Evolutionary conservation across 2,797 vertebrate genomes (phyloP), one percentile per base, ranked within the genome.

Genomic region (Macrochelys suwanniensis): DNA sequence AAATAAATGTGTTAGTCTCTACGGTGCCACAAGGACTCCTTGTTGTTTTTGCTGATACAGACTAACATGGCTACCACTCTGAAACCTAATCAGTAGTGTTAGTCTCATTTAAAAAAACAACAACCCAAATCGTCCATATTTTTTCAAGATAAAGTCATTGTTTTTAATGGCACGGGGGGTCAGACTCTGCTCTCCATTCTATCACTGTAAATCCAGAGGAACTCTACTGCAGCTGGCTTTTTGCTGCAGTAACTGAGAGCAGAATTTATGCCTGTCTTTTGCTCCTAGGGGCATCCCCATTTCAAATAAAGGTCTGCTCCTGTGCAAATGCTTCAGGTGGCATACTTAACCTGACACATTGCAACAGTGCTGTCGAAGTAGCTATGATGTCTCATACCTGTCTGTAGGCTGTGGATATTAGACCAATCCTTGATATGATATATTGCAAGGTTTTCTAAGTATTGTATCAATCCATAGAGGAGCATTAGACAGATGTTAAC

Each of bases 241-340:
- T 11, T 54, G n/a, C n/a, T 8, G 5, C 1, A 4, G 19, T 45
- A 88, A 11, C 33, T 23, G 33, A 81, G n/a, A 53, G 45, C 57
- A 89, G 83, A 91, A 11, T 25, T 89, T 88, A 54, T 21, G 42
- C 90, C 51, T 94, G 28, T 53, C 85, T 88, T 51, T 80, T 80
- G 68, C 15, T 56, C 26, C 26, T 11, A n/a, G 33, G 16, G 10
- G 83, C 54, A 23, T 50, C 53, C 80, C 53, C 0, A 2, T 37
- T 85, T 37, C 78, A 80, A 19, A 19, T 45, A 56, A 49, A 89
- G 68, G 7, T 7, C 12, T 2, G 83, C 82, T 80, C 53, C 78
- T 81, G 5, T 47, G 54, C 31, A 31, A 51, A 16, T 45, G 81
- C 80, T 89, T 86, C 87, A 88, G 89, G 89, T 77, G 47, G 31